Evolutionary conservation across 2,888 invertebrate genomes (phyloP).

Genomic region (Hartigia nigra): DNA sequence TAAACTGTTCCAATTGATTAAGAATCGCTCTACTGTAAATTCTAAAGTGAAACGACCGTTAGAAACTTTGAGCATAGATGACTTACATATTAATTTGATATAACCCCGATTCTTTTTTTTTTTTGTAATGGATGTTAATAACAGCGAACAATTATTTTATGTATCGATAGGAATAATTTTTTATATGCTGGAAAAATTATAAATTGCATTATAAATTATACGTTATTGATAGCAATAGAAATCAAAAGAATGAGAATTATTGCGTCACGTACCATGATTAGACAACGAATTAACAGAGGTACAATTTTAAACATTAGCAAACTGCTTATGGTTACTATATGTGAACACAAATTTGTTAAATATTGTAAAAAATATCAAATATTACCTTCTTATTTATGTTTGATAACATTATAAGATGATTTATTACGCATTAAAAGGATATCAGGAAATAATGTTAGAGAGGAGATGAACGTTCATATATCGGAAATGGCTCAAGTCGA

Average conservation of each 20-base stretch:
- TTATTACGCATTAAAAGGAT: too few species aligned
- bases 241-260: background rate
- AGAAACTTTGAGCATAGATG: background rate
- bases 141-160: background rate
- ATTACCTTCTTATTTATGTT: too few species aligned
- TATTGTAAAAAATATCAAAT: too few species aligned
- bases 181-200: background rate
- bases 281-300: background rate
- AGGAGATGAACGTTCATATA: too few species aligned
- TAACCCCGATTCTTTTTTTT: background rate
- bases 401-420: too few species aligned
- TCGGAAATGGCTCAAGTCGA: too few species aligned
- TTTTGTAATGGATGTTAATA: background rate
- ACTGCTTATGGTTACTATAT: background rate
- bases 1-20: background rate
- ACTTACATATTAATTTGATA: background rate
- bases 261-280: background rate
- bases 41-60: background rate
- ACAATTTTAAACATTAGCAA: background rate
- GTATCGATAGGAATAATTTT: too few species aligned
- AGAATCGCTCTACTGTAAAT: background rate
- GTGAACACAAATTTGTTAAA: too few species aligned
- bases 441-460: too few species aligned
- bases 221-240: background rate
- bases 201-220: too few species aligned